Conservation (phyloP, 2,888 invertebrate species). For the Aphelenchoides bicaudatus region DNA sequence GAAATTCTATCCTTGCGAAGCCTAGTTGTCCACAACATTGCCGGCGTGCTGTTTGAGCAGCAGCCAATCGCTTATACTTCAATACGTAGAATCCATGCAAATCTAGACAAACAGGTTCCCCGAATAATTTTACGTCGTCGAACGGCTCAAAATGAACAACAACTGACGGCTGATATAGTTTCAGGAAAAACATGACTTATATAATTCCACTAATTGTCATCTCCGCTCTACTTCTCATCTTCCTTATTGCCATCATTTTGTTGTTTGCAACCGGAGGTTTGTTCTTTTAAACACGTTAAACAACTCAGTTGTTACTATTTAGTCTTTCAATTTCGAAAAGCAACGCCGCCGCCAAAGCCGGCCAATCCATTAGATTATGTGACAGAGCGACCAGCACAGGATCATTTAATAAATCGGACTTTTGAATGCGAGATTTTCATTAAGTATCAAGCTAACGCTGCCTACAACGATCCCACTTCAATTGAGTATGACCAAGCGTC, state of each 20-base stretch:
- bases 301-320: slow-evolving; percentile 5
- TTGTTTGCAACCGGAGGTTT: slow-evolving; percentile 23
- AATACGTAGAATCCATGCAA: too few relatives aligned
- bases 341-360: slow-evolving; percentile 15
- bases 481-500: slow-evolving; percentile 18
- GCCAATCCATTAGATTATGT: neutral
- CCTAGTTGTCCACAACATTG: too few relatives aligned
- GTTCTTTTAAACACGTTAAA: slow-evolving; percentile 11
- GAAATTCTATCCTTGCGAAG: neutral
- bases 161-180: neutral
- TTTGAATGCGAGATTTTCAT: slow-evolving; percentile 22
- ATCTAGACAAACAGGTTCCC: neutral
- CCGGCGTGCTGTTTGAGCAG: slow-evolving; percentile 2
- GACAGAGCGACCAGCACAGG: slow-evolving; percentile 9
- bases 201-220: slow-evolving; percentile 20
- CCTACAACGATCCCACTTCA: slow-evolving; percentile 19
- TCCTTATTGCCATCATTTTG: slow-evolving; percentile 14
- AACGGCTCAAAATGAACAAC: neutral
- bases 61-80: too few relatives aligned
- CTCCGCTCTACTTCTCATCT: slow-evolving; percentile 3
- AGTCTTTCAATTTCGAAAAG: slow-evolving; percentile 18
- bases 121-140: neutral
- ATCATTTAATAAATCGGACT: slow-evolving; percentile 23
- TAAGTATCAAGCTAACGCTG: slow-evolving; percentile 22
- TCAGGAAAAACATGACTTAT: slow-evolving; percentile 23